A percentile compares a stretch with the other conserved stretches of the same genome.
phyloP scores from a whole-genome alignment of 1,140 invertebrate genomes.

The Drosophila pallidifrons region DNA sequence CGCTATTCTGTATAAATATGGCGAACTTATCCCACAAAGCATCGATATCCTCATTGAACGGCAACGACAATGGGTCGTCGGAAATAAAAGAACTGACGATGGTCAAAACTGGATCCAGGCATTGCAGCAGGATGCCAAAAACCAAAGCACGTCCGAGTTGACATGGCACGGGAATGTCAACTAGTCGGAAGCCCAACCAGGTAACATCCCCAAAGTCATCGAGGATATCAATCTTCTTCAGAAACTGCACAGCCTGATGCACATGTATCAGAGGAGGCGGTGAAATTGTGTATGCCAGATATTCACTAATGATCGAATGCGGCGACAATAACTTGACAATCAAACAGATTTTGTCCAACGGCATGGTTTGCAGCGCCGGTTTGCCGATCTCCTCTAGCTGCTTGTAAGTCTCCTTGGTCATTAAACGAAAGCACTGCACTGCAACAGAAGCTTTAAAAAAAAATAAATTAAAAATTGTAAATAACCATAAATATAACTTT shows the following conservation, averaged over 20 bases:
- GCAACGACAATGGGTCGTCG: conserved; percentile 88
- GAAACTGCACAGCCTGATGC: conserved; percentile 90
- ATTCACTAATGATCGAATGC: conserved; percentile 63
- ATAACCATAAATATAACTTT: not conserved
- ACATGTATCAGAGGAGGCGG: conserved; percentile 92
- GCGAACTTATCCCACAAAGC: conserved; percentile 86
- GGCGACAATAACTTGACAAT: conserved; percentile 65
- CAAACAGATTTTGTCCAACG: conserved; percentile 71
- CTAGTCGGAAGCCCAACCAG: conserved; percentile 92
- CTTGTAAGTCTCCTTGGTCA: conserved; percentile 41
- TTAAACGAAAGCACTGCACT: conserved; percentile 67
- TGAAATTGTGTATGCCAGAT: conserved; percentile 58
- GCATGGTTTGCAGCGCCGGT: conserved; percentile 56
- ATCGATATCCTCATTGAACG: conserved; percentile 51
- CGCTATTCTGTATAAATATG: conserved; percentile 87
- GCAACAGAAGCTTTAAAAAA: not conserved
- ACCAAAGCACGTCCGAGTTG: conserved; percentile 96
- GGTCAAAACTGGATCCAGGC: conserved; percentile 97
- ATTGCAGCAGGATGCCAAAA: conserved; percentile 95
- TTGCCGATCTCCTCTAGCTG: conserved; percentile 26
- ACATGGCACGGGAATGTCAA: conserved; percentile 96
- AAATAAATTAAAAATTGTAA: not conserved
- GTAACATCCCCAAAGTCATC: conserved; percentile 94
- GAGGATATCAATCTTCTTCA: conserved; percentile 95
- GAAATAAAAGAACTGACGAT: conserved; percentile 94